These are phyloP conservation scores for Gambelia wislizenii DNA, from an alignment of 2,797 vertebrate genomes.

Conservation along the genomic window DNA sequence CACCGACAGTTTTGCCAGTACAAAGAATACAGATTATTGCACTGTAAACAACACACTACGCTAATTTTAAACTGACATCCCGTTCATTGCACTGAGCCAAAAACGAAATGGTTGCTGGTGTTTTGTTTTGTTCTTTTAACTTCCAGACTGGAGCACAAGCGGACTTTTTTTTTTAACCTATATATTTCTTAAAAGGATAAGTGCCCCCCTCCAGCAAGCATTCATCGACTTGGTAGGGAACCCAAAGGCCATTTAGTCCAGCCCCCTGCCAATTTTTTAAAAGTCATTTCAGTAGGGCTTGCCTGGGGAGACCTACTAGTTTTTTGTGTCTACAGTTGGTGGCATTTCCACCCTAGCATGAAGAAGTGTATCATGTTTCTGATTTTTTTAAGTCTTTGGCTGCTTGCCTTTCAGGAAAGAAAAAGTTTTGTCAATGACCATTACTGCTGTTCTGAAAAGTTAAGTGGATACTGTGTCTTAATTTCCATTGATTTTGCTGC, in stretches of 20 bases:
- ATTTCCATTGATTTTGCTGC: conserved; percentile 78
- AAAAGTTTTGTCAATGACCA: conserved; percentile 61
- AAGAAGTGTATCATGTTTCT: conserved; percentile 50
- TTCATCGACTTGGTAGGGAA: background rate
- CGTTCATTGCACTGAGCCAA: conserved; percentile 80
- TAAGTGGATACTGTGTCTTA: conserved; percentile 75
- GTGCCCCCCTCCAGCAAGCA: background rate
- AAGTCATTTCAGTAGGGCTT: background rate
- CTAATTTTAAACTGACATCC: conserved; percentile 71
- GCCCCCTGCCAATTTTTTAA: background rate
- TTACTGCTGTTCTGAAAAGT: conserved; percentile 59
- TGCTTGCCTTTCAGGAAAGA: conserved; percentile 53
- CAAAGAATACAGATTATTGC: conserved; percentile 83
- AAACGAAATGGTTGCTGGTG: conserved; percentile 72
- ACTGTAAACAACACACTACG: conserved; percentile 85
- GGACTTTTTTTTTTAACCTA: conserved; percentile 83
- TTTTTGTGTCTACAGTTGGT: conserved; percentile 24
- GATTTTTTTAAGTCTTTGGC: conserved; percentile 54
- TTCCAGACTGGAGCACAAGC: conserved; percentile 80
- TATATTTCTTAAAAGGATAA: conserved; percentile 24
- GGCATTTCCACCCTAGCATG: conserved; percentile 72
- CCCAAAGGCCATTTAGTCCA: background rate
- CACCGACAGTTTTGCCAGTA: conserved; percentile 86
- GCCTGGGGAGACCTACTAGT: background rate
- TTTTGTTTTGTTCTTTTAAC: conserved; percentile 56